phyloP scores from a whole-genome alignment of 2,113 vertebrate genomes.

The Plestiodon gilberti region DNA sequence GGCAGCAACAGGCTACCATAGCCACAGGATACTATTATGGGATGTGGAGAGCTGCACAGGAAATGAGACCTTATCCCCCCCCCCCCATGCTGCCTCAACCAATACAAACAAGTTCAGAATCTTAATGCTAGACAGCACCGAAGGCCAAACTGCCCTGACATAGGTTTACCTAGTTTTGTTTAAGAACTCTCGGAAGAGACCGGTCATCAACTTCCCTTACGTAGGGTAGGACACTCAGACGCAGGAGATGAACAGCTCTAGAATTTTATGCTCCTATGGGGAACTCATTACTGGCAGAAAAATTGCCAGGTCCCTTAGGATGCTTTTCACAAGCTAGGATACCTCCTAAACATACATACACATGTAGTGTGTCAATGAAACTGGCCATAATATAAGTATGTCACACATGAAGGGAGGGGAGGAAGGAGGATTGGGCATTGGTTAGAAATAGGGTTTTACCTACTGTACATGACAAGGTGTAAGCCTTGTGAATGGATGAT shows the following conservation, averaged over 20 bases:
- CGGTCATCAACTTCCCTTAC: too few species aligned
- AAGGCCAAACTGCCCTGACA: not conserved
- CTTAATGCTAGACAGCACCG: not conserved
- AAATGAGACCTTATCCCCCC: constrained; percentile 13
- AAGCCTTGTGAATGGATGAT: not conserved
- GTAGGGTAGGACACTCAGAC: not conserved
- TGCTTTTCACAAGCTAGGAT: not conserved
- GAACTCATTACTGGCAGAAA: not conserved
- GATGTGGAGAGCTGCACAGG: not conserved
- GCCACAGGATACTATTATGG: constrained; percentile 15
- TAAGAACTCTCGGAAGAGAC: too few species aligned
- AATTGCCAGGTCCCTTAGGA: not conserved
- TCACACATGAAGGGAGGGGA: not conserved
- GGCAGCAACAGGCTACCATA: not conserved
- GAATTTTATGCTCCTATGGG: not conserved
- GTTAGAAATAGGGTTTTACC: not conserved
- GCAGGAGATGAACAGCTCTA: not conserved
- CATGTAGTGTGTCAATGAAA: not conserved
- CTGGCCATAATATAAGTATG: not conserved
- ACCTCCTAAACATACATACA: too few species aligned
- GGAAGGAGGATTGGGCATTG: not conserved
- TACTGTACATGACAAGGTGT: not conserved
- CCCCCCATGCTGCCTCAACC: not conserved
- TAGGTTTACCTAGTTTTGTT: too few species aligned
- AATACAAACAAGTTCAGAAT: not conserved